Percentiles rank a stretch among this genome's conserved stretches.
phyloP scores from a whole-genome alignment of 1,140 invertebrate genomes.

The Ceratina calcarata region DNA sequence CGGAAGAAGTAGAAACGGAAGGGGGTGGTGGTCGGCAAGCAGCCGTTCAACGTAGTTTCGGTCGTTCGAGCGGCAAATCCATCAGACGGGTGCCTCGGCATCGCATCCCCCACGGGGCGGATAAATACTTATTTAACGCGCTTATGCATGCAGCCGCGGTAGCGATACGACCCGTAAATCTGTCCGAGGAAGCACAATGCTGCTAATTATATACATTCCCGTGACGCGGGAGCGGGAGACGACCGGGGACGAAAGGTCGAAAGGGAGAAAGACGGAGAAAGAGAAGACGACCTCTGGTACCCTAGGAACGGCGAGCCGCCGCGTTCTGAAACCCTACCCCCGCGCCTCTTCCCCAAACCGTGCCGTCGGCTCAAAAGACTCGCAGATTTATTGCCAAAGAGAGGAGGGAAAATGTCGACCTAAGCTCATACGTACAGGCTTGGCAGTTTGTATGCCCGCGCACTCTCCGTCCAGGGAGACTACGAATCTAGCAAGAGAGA shows the following conservation, averaged over 20 bases:
- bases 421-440: constrained; percentile 79
- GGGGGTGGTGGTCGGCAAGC: constrained; percentile 32
- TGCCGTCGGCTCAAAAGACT: constrained; percentile 76
- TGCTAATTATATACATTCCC: constrained; percentile 81
- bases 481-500: constrained; percentile 60
- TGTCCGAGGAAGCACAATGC: constrained; percentile 79
- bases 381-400: constrained; percentile 80
- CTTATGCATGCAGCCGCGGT: constrained; percentile 80
- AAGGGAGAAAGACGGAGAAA: constrained; percentile 58
- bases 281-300: constrained; percentile 58
- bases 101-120: constrained; percentile 77
- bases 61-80: constrained; percentile 73
- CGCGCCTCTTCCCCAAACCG: constrained; percentile 48
- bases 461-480: constrained; percentile 61
- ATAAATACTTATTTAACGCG: constrained; percentile 82
- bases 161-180: constrained; percentile 80
- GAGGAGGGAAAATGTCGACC: constrained; percentile 80
- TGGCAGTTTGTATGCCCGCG: constrained; percentile 77
- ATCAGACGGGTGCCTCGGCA: constrained; percentile 72
- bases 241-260: constrained; percentile 46
- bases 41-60: constrained; percentile 63
- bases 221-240: constrained; percentile 69
- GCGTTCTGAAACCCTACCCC: constrained; percentile 57
- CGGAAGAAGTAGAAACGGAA: background rate
- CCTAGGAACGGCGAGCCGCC: constrained; percentile 59